Evolutionary conservation across 2,888 invertebrate genomes (phyloP), one percentile per base, ranked within the genome.

Genomic region (Ellobium chinense): DNA sequence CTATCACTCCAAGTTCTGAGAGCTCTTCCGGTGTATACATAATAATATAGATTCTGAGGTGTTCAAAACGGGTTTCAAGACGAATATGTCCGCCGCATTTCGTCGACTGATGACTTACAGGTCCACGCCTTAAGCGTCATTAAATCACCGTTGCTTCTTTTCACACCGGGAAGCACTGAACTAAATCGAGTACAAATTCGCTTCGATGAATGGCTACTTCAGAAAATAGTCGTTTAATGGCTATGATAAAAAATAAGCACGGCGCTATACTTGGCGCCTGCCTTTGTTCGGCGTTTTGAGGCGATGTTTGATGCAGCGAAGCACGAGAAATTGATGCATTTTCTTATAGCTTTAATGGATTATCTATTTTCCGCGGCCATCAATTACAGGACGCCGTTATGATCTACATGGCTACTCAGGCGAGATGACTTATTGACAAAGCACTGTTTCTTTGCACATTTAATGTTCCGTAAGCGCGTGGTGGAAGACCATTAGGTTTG

Each of bases 241-340:
- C 12, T 31, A 34, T 29, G 46, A 9, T n/a, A 70, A 29, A 70
- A 21, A 31, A 56, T 56, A 24, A 56, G 9, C 2, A 14, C 31
- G 31, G 31, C 56, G 34, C 56, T n/a, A 56, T 70, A 70, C 54
- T 56, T 24, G 34, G 3, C 56, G 56, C 3, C 5, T 0, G 27
- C 21, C 56, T 56, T 70, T 70, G 70, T 70, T 0, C 18, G 34
- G 29, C 2, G 12, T 70, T 31, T 34, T 56, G 29, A 34, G 31
- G 56, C 56, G 54, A 56, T 56, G 54, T 56, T 12, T 27, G 34
- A 70, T 29, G 70, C 70, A 70, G 34, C 24, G 56, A 70, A n/a
- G 70, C 70, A 34, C n/a, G 34, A 34, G n/a, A n/a, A 56, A 31
- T 34, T 58, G 34, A 24, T 70, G 70, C 70, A 56, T 31, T 58